These are phyloP conservation scores for Boloria euphrosyne DNA, from an alignment of 2,888 invertebrate species.

Conservation along the genomic window DNA sequence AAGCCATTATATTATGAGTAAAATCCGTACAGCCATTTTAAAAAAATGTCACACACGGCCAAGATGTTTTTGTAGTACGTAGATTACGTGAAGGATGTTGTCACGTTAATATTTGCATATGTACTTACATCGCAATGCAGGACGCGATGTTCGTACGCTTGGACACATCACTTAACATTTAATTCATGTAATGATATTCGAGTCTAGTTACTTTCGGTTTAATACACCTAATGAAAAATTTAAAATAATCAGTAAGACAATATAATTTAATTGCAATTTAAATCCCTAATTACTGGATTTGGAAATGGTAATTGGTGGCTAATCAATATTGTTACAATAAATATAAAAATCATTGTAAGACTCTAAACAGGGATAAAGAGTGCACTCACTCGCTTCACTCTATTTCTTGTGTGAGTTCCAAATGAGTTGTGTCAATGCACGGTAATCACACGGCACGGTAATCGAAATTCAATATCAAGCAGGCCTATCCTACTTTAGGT, in stretches of 20 bases:
- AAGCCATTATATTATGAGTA: neutral
- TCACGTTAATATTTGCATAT: neutral
- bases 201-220: slow-evolving; percentile 24
- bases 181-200: slow-evolving; percentile 21
- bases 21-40: slow-evolving; percentile 7
- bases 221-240: slow-evolving; percentile 31
- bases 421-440: too few species aligned
- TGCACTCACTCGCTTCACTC: too few species aligned
- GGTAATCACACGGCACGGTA: too few species aligned
- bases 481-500: too few species aligned
- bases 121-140: slow-evolving; percentile 63
- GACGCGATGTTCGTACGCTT: slow-evolving; percentile 62
- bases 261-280: too few species aligned
- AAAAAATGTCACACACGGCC: slow-evolving; percentile 1
- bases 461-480: too few species aligned
- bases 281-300: too few species aligned
- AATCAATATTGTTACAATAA: too few species aligned
- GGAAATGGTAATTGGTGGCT: too few species aligned
- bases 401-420: too few species aligned
- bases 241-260: neutral
- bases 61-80: neutral
- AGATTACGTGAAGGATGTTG: neutral
- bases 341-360: too few species aligned
- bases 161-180: slow-evolving; percentile 52
- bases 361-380: too few species aligned